Conservation (phyloP, 2,797 vertebrate species). For the Acanthurus lineatus region DNA sequence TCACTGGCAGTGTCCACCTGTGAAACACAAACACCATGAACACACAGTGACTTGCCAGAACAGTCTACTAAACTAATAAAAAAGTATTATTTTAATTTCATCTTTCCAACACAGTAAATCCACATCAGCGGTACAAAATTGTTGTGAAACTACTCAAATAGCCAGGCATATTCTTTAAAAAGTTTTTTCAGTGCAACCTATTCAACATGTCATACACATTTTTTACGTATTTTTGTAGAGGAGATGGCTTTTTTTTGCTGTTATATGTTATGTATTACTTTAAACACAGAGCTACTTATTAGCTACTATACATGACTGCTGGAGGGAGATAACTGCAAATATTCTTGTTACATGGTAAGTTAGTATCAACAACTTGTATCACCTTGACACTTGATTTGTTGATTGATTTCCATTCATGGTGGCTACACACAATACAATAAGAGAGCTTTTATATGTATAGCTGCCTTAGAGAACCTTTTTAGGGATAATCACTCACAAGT, state of each 20-base stretch:
- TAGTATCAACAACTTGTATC: background rate
- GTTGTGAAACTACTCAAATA: background rate
- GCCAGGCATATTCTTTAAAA: too few relatives aligned
- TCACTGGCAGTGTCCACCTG: slow-evolving; percentile 99
- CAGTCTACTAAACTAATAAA: background rate
- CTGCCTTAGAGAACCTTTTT: slow-evolving; percentile 73
- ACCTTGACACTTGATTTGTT: background rate
- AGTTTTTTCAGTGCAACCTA: too few relatives aligned
- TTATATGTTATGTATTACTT: background rate
- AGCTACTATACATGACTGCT: background rate
- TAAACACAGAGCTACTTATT: slow-evolving; percentile 5
- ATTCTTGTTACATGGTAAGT: slow-evolving; percentile 5
- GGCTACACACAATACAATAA: slow-evolving; percentile 28
- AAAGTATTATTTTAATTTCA: too few relatives aligned
- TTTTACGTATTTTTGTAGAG: background rate
- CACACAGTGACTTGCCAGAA: slow-evolving; percentile 6
- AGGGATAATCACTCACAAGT: slow-evolving; percentile 83
- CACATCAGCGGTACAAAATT: background rate
- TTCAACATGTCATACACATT: background rate
- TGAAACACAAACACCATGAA: slow-evolving; percentile 7
- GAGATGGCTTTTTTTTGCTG: background rate
- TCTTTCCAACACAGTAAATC: background rate
- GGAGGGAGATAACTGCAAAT: background rate
- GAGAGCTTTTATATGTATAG: slow-evolving; percentile 71
- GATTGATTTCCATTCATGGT: slow-evolving; percentile 37